These are phyloP conservation scores for Diabrotica balteata DNA, from an alignment of 2,888 invertebrate genomes.

Conservation along the genomic window DNA sequence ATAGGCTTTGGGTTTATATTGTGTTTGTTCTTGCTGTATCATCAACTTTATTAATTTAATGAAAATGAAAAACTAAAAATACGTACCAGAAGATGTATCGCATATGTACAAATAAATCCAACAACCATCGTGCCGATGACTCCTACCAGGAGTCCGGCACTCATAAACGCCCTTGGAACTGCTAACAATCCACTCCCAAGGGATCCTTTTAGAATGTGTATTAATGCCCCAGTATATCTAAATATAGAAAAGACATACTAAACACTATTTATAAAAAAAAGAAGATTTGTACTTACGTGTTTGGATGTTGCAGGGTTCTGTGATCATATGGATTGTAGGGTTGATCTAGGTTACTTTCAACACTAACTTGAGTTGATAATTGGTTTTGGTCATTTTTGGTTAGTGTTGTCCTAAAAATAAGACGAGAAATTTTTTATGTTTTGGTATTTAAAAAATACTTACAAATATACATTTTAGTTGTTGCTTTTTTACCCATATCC, in stretches of 20 bases:
- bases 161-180: conserved; percentile 92
- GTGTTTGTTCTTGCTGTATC: too few species aligned
- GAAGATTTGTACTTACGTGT: conserved; percentile 41
- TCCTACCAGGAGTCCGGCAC: conserved; percentile 86
- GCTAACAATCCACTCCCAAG: conserved; percentile 94
- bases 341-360: conserved; percentile 39
- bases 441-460: too few species aligned
- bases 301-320: conserved; percentile 44
- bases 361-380: conserved; percentile 42
- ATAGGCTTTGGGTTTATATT: too few species aligned
- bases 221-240: conserved; percentile 82
- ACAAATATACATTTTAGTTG: too few species aligned
- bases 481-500: too few species aligned
- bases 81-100: conserved; percentile 90
- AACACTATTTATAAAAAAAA: too few species aligned
- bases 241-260: not conserved
- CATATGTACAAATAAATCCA: conserved; percentile 82
- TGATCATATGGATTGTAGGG: conserved; percentile 48
- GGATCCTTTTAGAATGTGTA: conserved; percentile 92
- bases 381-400: conserved; percentile 48
- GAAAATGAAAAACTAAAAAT: not conserved
- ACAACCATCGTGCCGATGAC: conserved; percentile 73
- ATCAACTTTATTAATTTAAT: too few species aligned
- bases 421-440: not conserved
- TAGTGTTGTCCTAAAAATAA: conserved; percentile 38